These are phyloP conservation scores for Pristionchus entomophagus DNA, from an alignment of 2,888 invertebrate genomes.

Conservation along the genomic window DNA sequence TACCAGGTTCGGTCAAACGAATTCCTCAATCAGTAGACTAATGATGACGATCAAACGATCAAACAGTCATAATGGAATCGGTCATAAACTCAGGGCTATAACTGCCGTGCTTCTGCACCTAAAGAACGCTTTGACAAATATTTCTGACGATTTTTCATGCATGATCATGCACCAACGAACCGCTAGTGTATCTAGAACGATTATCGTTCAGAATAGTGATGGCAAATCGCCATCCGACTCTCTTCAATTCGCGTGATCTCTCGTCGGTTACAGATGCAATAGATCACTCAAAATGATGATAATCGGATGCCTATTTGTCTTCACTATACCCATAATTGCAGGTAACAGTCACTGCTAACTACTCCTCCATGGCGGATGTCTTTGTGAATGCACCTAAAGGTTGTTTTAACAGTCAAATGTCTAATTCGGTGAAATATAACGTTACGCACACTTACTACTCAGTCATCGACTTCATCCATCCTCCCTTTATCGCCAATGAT, in stretches of 20 bases:
- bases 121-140: not conserved
- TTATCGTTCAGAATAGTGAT: not conserved
- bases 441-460: conserved; percentile 43
- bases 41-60: too few species aligned
- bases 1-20: not conserved
- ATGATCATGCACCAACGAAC: not conserved
- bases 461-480: conserved; percentile 5
- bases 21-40: too few species aligned
- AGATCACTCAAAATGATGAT: too few species aligned
- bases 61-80: too few species aligned
- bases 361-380: conserved; percentile 48
- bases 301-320: too few species aligned
- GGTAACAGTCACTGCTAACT: too few species aligned
- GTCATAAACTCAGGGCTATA: not conserved
- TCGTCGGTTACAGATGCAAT: too few species aligned
- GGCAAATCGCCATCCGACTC: too few species aligned
- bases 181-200: not conserved
- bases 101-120: not conserved
- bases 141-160: not conserved
- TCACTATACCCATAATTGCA: not conserved
- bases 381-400: conserved; percentile 36
- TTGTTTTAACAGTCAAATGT: not conserved
- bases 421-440: too few species aligned
- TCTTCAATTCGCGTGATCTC: too few species aligned
- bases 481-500: conserved; percentile 47